Evolutionary conservation across 2,888 invertebrate genomes (phyloP).

Genomic region (Tanytarsus gracilentus): DNA sequence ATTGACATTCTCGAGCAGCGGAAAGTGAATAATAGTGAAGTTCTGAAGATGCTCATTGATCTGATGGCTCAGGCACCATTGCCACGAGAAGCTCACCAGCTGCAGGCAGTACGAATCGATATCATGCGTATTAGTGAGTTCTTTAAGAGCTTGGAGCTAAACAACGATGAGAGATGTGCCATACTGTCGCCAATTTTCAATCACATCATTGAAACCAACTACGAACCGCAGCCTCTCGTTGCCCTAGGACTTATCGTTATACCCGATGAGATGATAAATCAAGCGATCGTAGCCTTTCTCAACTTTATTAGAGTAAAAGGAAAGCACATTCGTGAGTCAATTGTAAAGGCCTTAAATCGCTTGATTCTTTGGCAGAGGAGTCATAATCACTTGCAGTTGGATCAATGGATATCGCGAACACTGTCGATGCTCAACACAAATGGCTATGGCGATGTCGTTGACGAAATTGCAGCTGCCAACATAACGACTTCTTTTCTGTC

Average conservation of each 20-base stretch:
- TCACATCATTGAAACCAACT: not conserved
- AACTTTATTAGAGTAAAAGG: not conserved
- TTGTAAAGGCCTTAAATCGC: not conserved
- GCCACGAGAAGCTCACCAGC: not conserved
- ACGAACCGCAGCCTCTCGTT: not conserved
- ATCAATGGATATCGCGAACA: constrained; percentile 15
- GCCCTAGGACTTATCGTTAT: constrained; percentile 8
- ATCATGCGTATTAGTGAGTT: not conserved
- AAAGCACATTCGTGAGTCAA: not conserved
- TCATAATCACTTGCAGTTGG: not conserved
- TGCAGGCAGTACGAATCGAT: not conserved
- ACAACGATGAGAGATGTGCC: not conserved
- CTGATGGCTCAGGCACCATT: not conserved
- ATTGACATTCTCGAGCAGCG: not conserved
- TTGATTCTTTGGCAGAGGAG: not conserved
- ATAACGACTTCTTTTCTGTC: constrained; percentile 51
- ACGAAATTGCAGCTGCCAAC: constrained; percentile 53
- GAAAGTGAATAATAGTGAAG: not conserved
- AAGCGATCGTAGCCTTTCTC: not conserved
- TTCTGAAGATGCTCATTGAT: not conserved
- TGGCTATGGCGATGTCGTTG: constrained; percentile 44
- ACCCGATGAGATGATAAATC: not conserved
- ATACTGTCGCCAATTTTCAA: not conserved
- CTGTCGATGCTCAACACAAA: not conserved
- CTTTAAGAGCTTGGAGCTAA: not conserved